These are phyloP conservation scores for Nesometra sesokonis DNA, from an alignment of 35 echinoderm and acorn worm species.

Conservation along the genomic window DNA sequence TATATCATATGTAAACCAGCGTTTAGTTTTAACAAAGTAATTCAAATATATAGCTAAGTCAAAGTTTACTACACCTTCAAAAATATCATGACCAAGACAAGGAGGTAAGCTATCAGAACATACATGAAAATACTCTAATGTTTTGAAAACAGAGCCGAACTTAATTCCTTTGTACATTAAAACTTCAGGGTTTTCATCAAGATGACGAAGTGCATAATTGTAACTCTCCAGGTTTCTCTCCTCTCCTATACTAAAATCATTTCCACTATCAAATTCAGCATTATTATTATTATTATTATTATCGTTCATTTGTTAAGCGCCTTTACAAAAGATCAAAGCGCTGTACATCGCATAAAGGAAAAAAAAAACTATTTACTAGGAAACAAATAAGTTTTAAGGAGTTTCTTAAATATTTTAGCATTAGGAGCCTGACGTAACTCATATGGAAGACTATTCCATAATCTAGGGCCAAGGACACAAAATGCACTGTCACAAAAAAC, in stretches of 20 bases:
- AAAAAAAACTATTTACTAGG: too few species aligned
- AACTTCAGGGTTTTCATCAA: not conserved
- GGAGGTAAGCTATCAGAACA: constrained; percentile 37
- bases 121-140: constrained; percentile 60
- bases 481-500: too few species aligned
- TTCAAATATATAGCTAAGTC: constrained; percentile 27
- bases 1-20: constrained; percentile 14
- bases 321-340: too few species aligned
- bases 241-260: not conserved
- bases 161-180: constrained; percentile 16
- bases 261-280: too few species aligned
- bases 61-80: constrained; percentile 54
- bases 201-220: not conserved
- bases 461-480: too few species aligned
- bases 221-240: constrained; percentile 2
- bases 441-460: too few species aligned
- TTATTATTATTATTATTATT: too few species aligned
- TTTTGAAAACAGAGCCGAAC: constrained; percentile 41
- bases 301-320: too few species aligned
- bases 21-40: not conserved
- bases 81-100: constrained; percentile 61
- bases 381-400: too few species aligned
- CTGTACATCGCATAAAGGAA: too few species aligned
- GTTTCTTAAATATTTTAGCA: too few species aligned
- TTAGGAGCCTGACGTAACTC: too few species aligned